Percentiles rank a stretch among this genome's conserved stretches.
Conservation (phyloP, 2,113 vertebrate genomes). For the Todiramphus saurophagus region DNA sequence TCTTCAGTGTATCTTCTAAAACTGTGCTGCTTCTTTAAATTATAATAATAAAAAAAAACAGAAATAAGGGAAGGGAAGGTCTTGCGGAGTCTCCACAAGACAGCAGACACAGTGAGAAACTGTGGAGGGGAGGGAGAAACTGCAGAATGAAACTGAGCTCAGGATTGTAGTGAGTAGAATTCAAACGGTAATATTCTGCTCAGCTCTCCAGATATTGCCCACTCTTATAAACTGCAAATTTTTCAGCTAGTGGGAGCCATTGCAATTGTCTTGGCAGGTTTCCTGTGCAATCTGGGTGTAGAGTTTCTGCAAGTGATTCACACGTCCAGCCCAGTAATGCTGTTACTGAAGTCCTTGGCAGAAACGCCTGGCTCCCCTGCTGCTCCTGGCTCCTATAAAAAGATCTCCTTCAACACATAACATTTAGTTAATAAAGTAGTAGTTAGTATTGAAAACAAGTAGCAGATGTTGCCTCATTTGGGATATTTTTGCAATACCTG, state of each 20-base stretch:
- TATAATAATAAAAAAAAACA: background rate
- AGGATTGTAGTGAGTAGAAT: background rate
- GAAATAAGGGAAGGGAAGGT: background rate
- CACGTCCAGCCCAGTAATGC: background rate
- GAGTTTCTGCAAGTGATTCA: background rate
- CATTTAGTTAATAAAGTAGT: background rate
- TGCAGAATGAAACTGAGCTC: background rate
- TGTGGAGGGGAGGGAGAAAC: background rate
- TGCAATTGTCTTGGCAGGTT: background rate
- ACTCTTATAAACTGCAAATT: accelerated
- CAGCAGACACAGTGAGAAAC: background rate
- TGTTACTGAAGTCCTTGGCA: background rate
- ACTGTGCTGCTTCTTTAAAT: background rate
- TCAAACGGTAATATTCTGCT: background rate
- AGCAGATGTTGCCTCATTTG: background rate
- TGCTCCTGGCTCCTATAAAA: background rate
- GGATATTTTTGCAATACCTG: background rate
- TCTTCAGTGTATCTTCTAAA: background rate
- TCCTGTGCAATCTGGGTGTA: background rate
- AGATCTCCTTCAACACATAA: background rate
- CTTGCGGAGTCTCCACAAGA: background rate
- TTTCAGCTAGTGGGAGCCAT: background rate
- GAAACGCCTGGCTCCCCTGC: background rate
- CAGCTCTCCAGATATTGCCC: background rate
- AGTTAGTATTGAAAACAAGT: background rate